Base-by-base conservation (phyloP, 2,888 invertebrate species). In the Neria commutata region DNA sequence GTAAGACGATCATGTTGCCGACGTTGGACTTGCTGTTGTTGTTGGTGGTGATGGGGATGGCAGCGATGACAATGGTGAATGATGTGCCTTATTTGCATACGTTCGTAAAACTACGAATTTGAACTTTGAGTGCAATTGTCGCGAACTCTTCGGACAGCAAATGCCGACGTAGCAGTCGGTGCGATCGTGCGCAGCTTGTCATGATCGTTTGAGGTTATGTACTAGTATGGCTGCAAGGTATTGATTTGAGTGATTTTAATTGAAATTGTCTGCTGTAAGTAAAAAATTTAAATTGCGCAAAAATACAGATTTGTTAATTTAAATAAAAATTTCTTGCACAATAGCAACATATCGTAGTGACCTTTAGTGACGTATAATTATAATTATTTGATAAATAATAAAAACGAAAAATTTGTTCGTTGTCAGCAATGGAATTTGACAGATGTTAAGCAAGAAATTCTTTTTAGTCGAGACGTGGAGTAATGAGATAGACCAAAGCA, bases 141-240 rank as follows among this genome's bases (percentile, higher is more conserved):
- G 40, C 21, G 49, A 49, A 11, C 14, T 19, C 17, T 19, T 3
- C 45, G 17, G 4, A 3, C 8, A 11, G 45, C 17, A 29, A 29
- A 6, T 29, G 29, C 29, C 11, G 29, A 29, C 11, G 29, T 8
- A 11, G 29, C 29, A 29, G 11, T 8, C 29, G 29, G 49, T 49
- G 49, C 25, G 49, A 14, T 49, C 49, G 49, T 49, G 49, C 25
- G 49, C 29, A 11, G 29, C 49, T 49, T 49, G 49, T 49, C 49
- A 49, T 49, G 33, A 62, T 40, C 60, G 42, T 42, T 42, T 19
- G 6, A 3, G 42, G 21, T 19, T 21, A 21, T 37, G n/a, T n/a
- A n/a, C n/a, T n/a, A n/a, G n/a, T n/a, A n/a, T 37, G 21, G 42
- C 21, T 21, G 4, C 11, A 37, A 37, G 37, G 37, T 8, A 37